Conservation (phyloP, 2,888 invertebrate genomes). For the Amaurobius ferox region DNA sequence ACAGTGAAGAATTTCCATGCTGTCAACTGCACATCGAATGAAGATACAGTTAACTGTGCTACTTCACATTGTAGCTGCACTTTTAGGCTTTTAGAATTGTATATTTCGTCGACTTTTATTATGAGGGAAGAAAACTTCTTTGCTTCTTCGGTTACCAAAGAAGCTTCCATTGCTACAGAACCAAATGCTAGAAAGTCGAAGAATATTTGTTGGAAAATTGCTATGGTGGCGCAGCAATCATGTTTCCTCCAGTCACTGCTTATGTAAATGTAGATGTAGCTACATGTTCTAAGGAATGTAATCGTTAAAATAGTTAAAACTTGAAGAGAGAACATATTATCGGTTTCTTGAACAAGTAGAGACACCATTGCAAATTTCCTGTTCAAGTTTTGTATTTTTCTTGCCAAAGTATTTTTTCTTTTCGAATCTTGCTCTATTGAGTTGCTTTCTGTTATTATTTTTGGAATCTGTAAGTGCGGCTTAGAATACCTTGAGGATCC, state of each 20-base stretch:
- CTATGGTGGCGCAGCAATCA: not conserved
- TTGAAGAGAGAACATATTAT: slow-evolving; percentile 42
- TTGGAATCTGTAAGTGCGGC: too few species aligned
- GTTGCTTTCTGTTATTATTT: not conserved
- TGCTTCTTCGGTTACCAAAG: slow-evolving; percentile 46
- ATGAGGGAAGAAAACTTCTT: slow-evolving; percentile 24
- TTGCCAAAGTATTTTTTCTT: not conserved
- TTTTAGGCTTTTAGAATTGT: slow-evolving; percentile 7
- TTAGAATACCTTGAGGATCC: not conserved
- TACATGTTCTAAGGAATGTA: slow-evolving; percentile 43
- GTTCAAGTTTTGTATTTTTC: slow-evolving; percentile 40
- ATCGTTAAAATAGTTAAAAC: slow-evolving; percentile 31
- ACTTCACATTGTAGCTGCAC: slow-evolving; percentile 36
- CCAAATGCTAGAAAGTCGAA: slow-evolving; percentile 46
- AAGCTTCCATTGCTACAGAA: slow-evolving; percentile 45
- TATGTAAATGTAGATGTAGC: slow-evolving; percentile 35
- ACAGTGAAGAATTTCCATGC: slow-evolving; percentile 62
- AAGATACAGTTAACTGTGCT: slow-evolving; percentile 19
- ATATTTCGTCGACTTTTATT: not conserved
- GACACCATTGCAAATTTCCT: slow-evolving; percentile 22
- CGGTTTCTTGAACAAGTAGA: slow-evolving; percentile 42
- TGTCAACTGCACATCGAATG: slow-evolving; percentile 46
- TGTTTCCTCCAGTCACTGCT: slow-evolving; percentile 25
- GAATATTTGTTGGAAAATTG: slow-evolving; percentile 10
- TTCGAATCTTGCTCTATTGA: not conserved